Base-by-base conservation (phyloP, 2,113 vertebrate genomes). In the Pithys albifrons region DNA sequence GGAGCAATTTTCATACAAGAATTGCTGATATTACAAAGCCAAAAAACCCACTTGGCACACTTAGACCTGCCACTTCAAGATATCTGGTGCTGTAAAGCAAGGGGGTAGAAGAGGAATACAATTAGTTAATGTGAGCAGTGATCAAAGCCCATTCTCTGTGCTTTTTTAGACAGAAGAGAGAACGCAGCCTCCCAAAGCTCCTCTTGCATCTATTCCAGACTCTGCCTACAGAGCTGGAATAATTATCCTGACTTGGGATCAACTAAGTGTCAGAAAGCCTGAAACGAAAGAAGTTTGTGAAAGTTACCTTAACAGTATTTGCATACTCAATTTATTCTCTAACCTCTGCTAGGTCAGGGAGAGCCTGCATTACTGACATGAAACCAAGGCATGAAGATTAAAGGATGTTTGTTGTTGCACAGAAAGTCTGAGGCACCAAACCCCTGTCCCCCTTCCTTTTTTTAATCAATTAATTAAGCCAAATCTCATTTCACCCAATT, bases 141-240 rank as follows among this genome's bases (percentile, higher is more conserved):
- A 59, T 51, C 67, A 93, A 52, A 80, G 27, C 33, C 46, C 29
- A 59, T 74, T 75, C 75, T 70, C 65, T 1, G 18, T 41, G 58
- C 27, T 84, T 84, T 82, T 93, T 89, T 58, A 87, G 37, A 80
- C 45, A 70, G 80, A 39, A 85, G 55, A 72, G 52, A 76, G 67
- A 96, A 93, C 41, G 65, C 13, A 91, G 65, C 18, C 72, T 91
- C 29, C 24, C 81, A 85, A 73, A 76, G n/a, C 31, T 94, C 16
- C 55, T 84, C 46, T 86, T 80, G 43, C 37, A 71, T 84, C 48
- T 91, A 43, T 75, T 96, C 86, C 82, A 70, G 84, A 88, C 14
- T 62, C 73, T 90, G 83, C 75, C 86, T 83, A 88, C 80, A 80
- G 79, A 94, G 64, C 39, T 77, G 43, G 35, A 92, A 81, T 83